Percentiles rank a stretch among this genome's conserved stretches.
Conservation (phyloP, 2,113 vertebrate species). For the Psittacula cyanocephala region DNA sequence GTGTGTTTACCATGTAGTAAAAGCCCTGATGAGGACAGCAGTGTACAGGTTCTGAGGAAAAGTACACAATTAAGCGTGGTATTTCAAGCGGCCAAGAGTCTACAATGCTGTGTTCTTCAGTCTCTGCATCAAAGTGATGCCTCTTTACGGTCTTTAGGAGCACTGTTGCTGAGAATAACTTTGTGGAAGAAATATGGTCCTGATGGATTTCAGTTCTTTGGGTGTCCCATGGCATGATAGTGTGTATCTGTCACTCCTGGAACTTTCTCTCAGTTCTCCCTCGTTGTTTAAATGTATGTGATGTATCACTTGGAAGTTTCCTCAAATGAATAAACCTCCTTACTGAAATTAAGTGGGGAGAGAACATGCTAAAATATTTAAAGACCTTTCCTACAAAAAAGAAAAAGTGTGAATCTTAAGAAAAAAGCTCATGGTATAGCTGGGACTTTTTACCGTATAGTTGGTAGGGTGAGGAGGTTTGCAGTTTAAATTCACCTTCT, state of each 20-base stretch:
- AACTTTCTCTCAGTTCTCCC: background rate
- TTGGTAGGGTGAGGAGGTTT: background rate
- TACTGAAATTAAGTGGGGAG: background rate
- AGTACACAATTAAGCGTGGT: background rate
- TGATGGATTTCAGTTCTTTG: background rate
- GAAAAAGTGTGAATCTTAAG: background rate
- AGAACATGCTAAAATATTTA: background rate
- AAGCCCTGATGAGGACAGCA: background rate
- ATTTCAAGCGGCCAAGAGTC: background rate
- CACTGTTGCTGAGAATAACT: background rate
- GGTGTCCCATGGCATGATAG: background rate
- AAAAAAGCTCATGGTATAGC: background rate
- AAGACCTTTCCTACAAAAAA: background rate
- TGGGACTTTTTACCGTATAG: background rate
- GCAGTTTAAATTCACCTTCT: rapidly evolving
- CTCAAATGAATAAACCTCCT: background rate
- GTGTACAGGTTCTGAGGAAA: background rate
- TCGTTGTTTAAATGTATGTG: background rate
- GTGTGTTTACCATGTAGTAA: background rate
- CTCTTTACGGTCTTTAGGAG: background rate
- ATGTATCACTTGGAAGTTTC: background rate
- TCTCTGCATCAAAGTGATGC: background rate
- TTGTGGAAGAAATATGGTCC: background rate
- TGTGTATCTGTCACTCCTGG: background rate
- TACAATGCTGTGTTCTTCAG: background rate